Base-by-base conservation (phyloP, 2,888 invertebrate genomes). In the Opisthograptis luteolata region DNA sequence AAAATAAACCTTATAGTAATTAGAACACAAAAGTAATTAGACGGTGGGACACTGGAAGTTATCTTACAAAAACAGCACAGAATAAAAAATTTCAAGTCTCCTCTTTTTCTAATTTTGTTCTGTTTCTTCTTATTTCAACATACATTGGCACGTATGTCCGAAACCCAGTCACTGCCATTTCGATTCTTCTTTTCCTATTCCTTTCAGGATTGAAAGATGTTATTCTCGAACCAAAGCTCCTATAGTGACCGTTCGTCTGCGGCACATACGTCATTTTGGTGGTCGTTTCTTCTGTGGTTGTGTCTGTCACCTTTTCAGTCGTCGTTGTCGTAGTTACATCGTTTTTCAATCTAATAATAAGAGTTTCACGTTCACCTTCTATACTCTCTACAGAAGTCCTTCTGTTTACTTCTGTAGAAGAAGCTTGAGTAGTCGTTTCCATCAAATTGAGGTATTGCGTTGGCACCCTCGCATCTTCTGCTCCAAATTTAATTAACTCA, bases 221-320 rank as follows among this genome's bases (percentile, higher is more conserved):
- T 31, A 80, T 64, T 24, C 66, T 74, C 52, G 63, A 66, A 50
- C 76, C 76, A 8, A 79, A 64, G 54, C 74, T 84, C 65, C 87
- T 76, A 34, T 87, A 85, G 60, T 89, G 90, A 7, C 89, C 87
- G 54, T 89, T 90, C 36, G 84, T 81, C 66, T 83, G 87, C 2
- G 87, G 87, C 12, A 85, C 82, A 39, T 84, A 86, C 0, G 81
- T 84, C 51, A 70, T 69, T 15, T 59, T 55, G 24, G 68, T 71
- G 3, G 73, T 70, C 0, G 67, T 55, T 46, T 71, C 61, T 28
- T 65, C 60, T 19, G 55, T 58, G 4, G 60, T 59, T 8, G 42
- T 39, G 1, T 51, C 51, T 10, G 15, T 24, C n/a, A 13, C 20
- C 8, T 17, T 54, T 36, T 56, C 52, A 36, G 55, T 60, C 2